Percentiles rank a stretch among this genome's conserved stretches.
Conservation (phyloP, 2,797 vertebrate genomes). For the Oreochromis mossambicus region DNA sequence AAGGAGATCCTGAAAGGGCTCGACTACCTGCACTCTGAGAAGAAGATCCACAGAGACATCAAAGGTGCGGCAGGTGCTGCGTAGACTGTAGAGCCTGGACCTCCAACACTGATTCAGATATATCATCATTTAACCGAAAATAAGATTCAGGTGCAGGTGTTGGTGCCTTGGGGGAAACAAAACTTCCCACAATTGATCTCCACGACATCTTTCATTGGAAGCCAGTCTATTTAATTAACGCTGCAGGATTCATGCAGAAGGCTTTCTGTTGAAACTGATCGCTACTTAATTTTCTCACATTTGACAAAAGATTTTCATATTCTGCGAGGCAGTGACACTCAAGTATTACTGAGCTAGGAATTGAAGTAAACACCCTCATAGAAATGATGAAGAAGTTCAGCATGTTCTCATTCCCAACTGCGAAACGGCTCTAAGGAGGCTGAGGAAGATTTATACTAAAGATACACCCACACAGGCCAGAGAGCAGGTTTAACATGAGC, state of each 20-base stretch:
- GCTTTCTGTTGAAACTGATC: not conserved
- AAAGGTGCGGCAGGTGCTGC: conserved; percentile 76
- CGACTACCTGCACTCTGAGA: conserved; percentile 94
- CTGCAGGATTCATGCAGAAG: not conserved
- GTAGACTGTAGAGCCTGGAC: not conserved
- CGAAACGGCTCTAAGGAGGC: not conserved
- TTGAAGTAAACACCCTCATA: not conserved
- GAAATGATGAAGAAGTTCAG: not conserved
- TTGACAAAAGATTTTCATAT: not conserved
- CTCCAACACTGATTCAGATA: not conserved
- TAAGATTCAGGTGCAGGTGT: not conserved
- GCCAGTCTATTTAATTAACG: not conserved
- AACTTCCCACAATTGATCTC: not conserved
- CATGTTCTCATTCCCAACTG: not conserved
- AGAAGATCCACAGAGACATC: conserved; percentile 95
- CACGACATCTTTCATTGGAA: not conserved
- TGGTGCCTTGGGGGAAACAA: not conserved
- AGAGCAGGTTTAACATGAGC: not conserved
- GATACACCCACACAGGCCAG: not conserved
- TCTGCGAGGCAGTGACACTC: not conserved
- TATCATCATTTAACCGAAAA: not conserved
- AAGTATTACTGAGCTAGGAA: not conserved
- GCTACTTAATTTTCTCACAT: not conserved
- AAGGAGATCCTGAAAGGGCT: conserved; percentile 95
- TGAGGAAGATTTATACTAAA: not conserved